Evolutionary conservation across 2,113 vertebrate species (phyloP), one percentile per base, ranked within the genome.

Genomic region (Brevimyrus niger): DNA sequence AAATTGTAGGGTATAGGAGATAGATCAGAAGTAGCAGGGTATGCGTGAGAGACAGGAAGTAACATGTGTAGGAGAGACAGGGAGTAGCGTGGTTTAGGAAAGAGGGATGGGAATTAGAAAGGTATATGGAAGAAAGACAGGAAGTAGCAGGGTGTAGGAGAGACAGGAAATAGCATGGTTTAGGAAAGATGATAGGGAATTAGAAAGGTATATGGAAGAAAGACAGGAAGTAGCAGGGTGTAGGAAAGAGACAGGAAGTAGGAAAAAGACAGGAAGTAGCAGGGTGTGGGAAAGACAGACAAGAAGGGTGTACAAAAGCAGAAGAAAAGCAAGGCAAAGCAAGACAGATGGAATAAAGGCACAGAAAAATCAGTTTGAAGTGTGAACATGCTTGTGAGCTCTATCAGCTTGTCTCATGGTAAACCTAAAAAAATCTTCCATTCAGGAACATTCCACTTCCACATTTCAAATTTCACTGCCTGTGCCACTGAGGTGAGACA

Each of bases 1-100:
- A 9, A 89, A 87, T 85, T 4, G 7, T 9, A 21, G 80, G 13
- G 87, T 69, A 3, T 69, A 6, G 17, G n/a, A n/a, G 23, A 61
- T 19, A 61, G 19, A 61, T 6, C 92, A 92, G 89, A 8, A 89
- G 89, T 84, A 11, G 4, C 15, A 21, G 76, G 11, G 86, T n/a
- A 21, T 61, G 50, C 15, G 13, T 51, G 48, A 10, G 48, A 55
- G 53, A 55, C 53, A 55, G 53, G 53, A 55, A 61, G 23, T 61
- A 61, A 17, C 51, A 53, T 15, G 15, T 53, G 51, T 17, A 53
- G 10, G 47, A 19, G 73, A 3, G 85, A 48, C 3, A 38, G 53
- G 47, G 17, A 80, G 48, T 58, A 82, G 11, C 38, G 58, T 46
- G 19, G 6, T 27, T 17, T 48, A 83, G 23, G 23, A 87, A 23